Evolutionary conservation across 2,888 invertebrate genomes (phyloP).

Genomic region (Mesorhabditis belari): DNA sequence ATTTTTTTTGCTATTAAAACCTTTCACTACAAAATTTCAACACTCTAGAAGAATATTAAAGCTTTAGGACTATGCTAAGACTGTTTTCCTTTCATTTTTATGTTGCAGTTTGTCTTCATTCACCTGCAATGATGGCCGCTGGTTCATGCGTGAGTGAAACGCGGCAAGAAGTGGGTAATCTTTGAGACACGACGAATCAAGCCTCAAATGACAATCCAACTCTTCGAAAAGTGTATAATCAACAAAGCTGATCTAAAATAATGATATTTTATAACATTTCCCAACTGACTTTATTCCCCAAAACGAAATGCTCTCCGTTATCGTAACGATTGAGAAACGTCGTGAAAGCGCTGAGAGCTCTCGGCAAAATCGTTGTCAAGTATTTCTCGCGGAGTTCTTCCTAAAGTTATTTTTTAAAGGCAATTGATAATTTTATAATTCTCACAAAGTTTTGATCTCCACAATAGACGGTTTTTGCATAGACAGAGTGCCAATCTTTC

Average conservation of each 20-base stretch:
- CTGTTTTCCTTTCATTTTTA: too few species aligned
- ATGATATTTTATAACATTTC: neutral
- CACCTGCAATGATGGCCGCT: slow-evolving; percentile 25
- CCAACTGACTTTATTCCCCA: slow-evolving; percentile 21
- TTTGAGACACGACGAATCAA: slow-evolving; percentile 27
- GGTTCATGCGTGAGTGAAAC: slow-evolving; percentile 30
- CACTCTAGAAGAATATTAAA: too few species aligned
- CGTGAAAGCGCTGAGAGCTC: slow-evolving; percentile 23
- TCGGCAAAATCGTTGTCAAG: slow-evolving; percentile 23
- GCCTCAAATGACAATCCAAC: slow-evolving; percentile 33
- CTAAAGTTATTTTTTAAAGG: slow-evolving; percentile 8
- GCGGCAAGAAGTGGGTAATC: slow-evolving; percentile 32
- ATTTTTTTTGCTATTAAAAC: too few species aligned
- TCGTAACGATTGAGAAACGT: slow-evolving; percentile 28
- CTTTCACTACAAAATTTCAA: too few species aligned
- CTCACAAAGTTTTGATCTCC: slow-evolving; percentile 19
- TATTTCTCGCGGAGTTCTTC: slow-evolving; percentile 26
- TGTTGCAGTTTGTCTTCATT: too few species aligned
- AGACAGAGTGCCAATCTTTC: slow-evolving; percentile 31
- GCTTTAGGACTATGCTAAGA: too few species aligned
- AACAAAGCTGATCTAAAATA: slow-evolving; percentile 30
- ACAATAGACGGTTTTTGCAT: slow-evolving; percentile 30
- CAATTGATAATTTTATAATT: neutral
- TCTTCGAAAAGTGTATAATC: slow-evolving; percentile 44
- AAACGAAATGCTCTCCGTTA: slow-evolving; percentile 30